Evolutionary conservation across 2,113 vertebrate species (phyloP), one percentile per base, ranked within the genome.

Genomic region (Oreochromis aureus): DNA sequence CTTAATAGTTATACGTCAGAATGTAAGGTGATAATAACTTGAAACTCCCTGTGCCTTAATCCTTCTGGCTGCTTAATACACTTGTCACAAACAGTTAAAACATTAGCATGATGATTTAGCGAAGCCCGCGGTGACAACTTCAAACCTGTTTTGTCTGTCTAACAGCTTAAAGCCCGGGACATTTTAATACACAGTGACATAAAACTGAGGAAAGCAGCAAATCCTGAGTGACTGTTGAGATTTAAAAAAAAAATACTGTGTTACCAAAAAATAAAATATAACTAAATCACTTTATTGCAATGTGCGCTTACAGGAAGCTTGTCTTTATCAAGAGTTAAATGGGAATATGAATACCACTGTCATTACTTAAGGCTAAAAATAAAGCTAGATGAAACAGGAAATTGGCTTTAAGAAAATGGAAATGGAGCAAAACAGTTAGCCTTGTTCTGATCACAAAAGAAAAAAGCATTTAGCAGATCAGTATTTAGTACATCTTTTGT

Each of bases 181-280:
- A 30, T 76, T 51, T 32, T 51, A 51, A 76, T 1, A 48, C 46
- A 30, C 24, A 51, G 24, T 4, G 0, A 32, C 24, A 76, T 51
- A 51, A 76, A 76, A 76, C 24, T 19, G 44, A 78, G 71, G 71
- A 53, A 78, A 51, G 24, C 46, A 78, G 46, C 30, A 78, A 78
- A 78, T 78, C 27, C 71, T 32, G 46, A 78, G 46, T 51, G 46
- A 78, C 24, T 78, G 73, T 32, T 78, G 46, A 6, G 6, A 78
- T 78, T 61, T 0, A 1, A 19, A 76, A 30, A 53, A 73, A 30
- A 32, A 3, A n/a, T 78, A n/a, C 46, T 53, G 1, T 34, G 27
- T 32, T 76, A 19, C 16, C 27, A 78, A 53, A 32, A 78, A 78
- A 34, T 51, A 19, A 19, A 51, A 30, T 8, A 12, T 39, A n/a